Conservation (phyloP, 1,140 invertebrate species). For the Diorhabda sublineata region DNA sequence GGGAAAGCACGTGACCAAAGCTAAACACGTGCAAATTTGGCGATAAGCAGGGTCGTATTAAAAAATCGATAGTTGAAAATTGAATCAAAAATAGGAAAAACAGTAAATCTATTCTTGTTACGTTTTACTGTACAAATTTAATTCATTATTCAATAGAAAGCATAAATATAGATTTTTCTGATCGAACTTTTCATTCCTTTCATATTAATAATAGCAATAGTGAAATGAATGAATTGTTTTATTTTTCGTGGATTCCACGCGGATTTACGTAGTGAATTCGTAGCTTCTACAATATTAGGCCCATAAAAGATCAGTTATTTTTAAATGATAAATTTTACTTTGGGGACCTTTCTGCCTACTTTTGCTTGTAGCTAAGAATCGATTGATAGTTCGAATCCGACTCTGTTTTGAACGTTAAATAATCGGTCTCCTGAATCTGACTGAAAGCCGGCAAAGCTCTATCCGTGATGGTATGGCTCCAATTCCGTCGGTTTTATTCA, state of each 20-base stretch:
- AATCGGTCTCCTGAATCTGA: background rate
- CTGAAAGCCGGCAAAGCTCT: conserved; percentile 9
- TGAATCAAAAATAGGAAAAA: no score
- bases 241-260: background rate
- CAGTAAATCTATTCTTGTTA: no score
- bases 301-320: background rate
- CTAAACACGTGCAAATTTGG: conserved; percentile 16
- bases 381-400: background rate
- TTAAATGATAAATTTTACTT: no score
- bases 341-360: background rate
- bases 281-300: background rate
- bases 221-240: background rate
- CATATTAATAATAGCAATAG: background rate
- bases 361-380: background rate
- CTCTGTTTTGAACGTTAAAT: conserved; percentile 8
- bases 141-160: no score
- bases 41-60: background rate
- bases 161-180: no score
- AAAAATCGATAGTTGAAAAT: background rate
- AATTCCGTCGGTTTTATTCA: background rate
- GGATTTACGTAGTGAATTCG: background rate
- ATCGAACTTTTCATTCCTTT: no score
- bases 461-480: background rate
- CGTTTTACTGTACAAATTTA: no score
- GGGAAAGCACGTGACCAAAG: conserved; percentile 1